These are phyloP conservation scores for Artibeus jamaicensis DNA, from an alignment of 2,797 vertebrate species.

Conservation along the genomic window DNA sequence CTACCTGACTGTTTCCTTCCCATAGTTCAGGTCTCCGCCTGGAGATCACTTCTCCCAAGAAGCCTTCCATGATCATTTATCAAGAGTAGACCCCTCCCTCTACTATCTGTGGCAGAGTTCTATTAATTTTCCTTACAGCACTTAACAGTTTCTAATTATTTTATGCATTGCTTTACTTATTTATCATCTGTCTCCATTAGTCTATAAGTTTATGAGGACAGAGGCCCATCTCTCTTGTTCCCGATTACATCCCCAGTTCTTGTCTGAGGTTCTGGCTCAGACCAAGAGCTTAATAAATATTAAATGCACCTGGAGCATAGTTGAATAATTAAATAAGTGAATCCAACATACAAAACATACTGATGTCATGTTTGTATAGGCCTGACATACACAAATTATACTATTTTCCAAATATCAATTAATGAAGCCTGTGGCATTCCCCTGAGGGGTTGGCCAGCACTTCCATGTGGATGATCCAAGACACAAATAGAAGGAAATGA, in stretches of 20 bases:
- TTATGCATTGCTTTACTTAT: background rate
- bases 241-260: background rate
- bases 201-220: background rate
- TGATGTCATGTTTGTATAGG: conserved; percentile 30
- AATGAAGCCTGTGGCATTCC: conserved; percentile 48
- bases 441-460: background rate
- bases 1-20: background rate
- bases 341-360: background rate
- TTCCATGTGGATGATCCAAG: conserved; percentile 22
- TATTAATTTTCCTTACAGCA: background rate
- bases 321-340: conserved; percentile 40
- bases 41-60: background rate
- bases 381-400: background rate
- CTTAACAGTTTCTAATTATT: background rate
- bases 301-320: background rate
- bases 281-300: background rate
- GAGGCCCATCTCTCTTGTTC: background rate
- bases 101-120: background rate
- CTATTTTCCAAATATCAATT: conserved; percentile 64
- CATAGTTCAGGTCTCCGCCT: background rate
- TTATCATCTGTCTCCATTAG: background rate
- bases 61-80: background rate
- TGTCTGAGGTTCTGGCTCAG: background rate
- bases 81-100: background rate
- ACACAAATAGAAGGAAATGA: conserved; percentile 57